Evolutionary conservation across 1,140 invertebrate genomes (phyloP).

Genomic region (Drosophila albomicans): DNA sequence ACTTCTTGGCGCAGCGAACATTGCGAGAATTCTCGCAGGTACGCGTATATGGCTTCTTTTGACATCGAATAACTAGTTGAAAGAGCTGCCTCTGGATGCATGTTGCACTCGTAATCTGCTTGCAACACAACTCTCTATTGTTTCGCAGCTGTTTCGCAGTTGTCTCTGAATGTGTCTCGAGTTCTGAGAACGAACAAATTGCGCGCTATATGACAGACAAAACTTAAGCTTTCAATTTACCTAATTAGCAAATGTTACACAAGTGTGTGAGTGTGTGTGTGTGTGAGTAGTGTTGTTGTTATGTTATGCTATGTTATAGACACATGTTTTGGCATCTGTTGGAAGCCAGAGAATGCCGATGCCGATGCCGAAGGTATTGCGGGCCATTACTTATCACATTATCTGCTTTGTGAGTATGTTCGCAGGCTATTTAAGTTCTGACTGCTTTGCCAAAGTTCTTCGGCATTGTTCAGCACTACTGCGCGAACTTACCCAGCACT

Average conservation of each 20-base stretch:
- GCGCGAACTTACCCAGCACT: constrained; percentile 33
- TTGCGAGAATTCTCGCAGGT: too few species aligned
- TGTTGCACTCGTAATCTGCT: background rate
- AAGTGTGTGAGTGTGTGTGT: background rate
- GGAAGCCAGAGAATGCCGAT: constrained; percentile 3
- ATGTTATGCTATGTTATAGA: constrained; percentile 3
- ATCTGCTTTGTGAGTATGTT: constrained; percentile 45
- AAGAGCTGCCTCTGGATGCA: background rate
- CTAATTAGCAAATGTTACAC: constrained; percentile 62
- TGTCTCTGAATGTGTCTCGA: constrained; percentile 26
- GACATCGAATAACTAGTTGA: background rate
- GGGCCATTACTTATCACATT: constrained; percentile 60
- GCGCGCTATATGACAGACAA: constrained; percentile 26
- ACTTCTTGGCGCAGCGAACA: too few species aligned
- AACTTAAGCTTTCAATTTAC: constrained; percentile 75
- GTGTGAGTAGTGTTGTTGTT: constrained; percentile 9
- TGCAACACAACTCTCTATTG: background rate
- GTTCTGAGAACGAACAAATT: constrained; percentile 33
- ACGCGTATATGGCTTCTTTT: background rate
- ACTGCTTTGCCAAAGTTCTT: constrained; percentile 35
- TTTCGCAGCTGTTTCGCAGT: constrained; percentile 4
- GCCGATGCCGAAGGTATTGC: constrained; percentile 19
- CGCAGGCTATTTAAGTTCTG: constrained; percentile 56
- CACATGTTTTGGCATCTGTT: constrained; percentile 35
- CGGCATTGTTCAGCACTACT: constrained; percentile 34